These are phyloP conservation scores for Ceratothoa steindachneri DNA, from an alignment of 2,888 invertebrate genomes.

Conservation along the genomic window DNA sequence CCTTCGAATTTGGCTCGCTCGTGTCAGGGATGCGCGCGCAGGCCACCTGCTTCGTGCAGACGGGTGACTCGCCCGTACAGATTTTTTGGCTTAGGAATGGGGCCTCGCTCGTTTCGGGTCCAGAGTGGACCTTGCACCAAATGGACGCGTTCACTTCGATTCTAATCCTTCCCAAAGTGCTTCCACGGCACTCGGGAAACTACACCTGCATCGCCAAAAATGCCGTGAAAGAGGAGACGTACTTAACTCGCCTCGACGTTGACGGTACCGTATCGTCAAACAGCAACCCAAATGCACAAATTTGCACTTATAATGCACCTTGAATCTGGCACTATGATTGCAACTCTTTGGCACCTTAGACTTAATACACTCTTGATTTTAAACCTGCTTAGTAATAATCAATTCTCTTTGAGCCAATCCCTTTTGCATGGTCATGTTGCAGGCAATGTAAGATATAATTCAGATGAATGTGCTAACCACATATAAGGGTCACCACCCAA, in stretches of 20 bases:
- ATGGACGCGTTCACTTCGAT: slow-evolving; percentile 40
- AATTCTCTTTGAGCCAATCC: no score
- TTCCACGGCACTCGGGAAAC: slow-evolving; percentile 48
- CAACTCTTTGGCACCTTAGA: no score
- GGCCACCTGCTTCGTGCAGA: slow-evolving; percentile 73
- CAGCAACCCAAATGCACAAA: no score
- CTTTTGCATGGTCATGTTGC: no score
- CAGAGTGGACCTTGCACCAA: slow-evolving; percentile 28
- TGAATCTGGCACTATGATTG: no score
- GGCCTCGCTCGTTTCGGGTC: slow-evolving; percentile 19
- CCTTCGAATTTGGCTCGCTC: slow-evolving; percentile 76
- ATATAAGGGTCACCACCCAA: no score
- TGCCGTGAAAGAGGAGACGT: slow-evolving; percentile 47
- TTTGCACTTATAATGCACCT: no score
- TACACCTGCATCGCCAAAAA: slow-evolving; percentile 50
- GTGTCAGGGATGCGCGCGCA: slow-evolving; percentile 76
- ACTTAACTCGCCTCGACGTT: slow-evolving; percentile 49
- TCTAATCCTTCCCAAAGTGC: slow-evolving; percentile 44
- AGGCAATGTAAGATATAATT: no score
- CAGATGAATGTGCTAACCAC: no score
- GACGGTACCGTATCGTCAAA: slow-evolving; percentile 45
- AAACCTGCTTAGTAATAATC: no score
- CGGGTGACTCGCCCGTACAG: slow-evolving; percentile 73
- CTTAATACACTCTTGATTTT: no score
- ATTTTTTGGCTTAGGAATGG: slow-evolving; percentile 80